Evolutionary conservation across 2,888 invertebrate species (phyloP), one percentile per base, ranked within the genome.

Genomic region (Cheilosia urbana): DNA sequence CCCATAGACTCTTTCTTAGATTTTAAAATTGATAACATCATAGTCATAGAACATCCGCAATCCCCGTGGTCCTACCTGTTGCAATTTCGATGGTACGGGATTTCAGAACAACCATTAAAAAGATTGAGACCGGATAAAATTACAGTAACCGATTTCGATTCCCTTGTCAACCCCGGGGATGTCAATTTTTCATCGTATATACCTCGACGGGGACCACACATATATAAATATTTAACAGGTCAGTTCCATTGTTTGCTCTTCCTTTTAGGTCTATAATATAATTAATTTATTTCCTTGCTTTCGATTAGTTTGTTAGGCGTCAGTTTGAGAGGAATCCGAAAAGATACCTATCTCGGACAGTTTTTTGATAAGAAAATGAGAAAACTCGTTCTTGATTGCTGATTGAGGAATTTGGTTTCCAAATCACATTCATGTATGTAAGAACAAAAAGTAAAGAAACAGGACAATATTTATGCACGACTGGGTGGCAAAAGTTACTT

Each of bases 241-340:
- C 37, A 37, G 3, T 37, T 37, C 13, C 37, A 37, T 37, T 37
- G 37, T 82, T 66, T 66, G 65, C 21, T 82, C 71, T 53, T 82
- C 82, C 63, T 75, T 65, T 63, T 37, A 47, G 82, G 71, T 77
- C 77, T 47, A 40, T 58, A 71, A 66, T 27, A 42, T 72, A 77
- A 82, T 82, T 82, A 82, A 82, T 82, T 66, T 82, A 72, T 82
- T 82, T 77, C 24, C 71, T 55, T 76, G 47, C 15, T 77, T 40
- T 60, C 60, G 65, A 82, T 72, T 82, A 71, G 76, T 55, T 77
- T 71, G 69, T 81, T 69, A 21, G 47, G 24, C n/a, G 11, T 27
- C 40, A 13, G 19, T 49, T 58, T 55, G 49, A 65, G 62, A 69
- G 58, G 45, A 34, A 42, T 51, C 7, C 1, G 75, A 81, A 69